Evolutionary conservation across 2,113 vertebrate species (phyloP).

Genomic region (Ranitomeya variabilis): DNA sequence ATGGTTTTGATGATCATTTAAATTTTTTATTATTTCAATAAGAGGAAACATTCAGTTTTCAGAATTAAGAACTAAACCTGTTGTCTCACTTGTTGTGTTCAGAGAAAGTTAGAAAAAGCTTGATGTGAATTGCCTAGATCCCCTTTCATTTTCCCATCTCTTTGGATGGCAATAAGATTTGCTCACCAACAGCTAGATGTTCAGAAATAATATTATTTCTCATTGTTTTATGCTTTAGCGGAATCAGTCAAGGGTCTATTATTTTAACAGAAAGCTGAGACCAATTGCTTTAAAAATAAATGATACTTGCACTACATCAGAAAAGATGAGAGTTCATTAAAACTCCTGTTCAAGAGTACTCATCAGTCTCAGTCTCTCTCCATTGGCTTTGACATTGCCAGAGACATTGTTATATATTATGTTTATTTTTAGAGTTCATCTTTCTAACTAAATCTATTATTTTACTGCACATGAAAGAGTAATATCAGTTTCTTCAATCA

Average conservation of each 20-base stretch:
- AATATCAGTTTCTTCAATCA: slow-evolving; percentile 17
- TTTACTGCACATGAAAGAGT: slow-evolving; percentile 57
- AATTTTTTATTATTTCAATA: too few species aligned
- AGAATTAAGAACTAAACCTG: slow-evolving; percentile 1
- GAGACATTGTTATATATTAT: slow-evolving; percentile 67
- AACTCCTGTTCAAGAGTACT: slow-evolving; percentile 65
- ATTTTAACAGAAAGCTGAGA: slow-evolving; percentile 66
- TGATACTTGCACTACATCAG: slow-evolving; percentile 64
- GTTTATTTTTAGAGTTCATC: slow-evolving; percentile 73
- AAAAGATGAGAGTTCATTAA: slow-evolving; percentile 68
- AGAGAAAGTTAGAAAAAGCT: slow-evolving; percentile 10
- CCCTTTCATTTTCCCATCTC: slow-evolving; percentile 27
- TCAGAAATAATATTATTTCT: slow-evolving; percentile 63
- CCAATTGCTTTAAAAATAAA: slow-evolving; percentile 68
- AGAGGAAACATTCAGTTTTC: not conserved
- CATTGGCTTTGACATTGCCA: slow-evolving; percentile 68
- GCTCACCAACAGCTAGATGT: slow-evolving; percentile 59
- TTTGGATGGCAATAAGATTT: slow-evolving; percentile 63
- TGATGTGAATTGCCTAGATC: slow-evolving; percentile 20
- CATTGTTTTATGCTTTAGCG: slow-evolving; percentile 66
- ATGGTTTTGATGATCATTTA: too few species aligned
- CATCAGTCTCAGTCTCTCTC: slow-evolving; percentile 67
- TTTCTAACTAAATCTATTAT: slow-evolving; percentile 64
- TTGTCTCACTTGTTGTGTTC: not conserved
- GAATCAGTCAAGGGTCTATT: slow-evolving; percentile 66